Percentiles rank a stretch among this genome's conserved stretches.
These are phyloP conservation scores for Meloidogyne exigua DNA, from an alignment of 1,140 invertebrate genomes.

Conservation along the genomic window DNA sequence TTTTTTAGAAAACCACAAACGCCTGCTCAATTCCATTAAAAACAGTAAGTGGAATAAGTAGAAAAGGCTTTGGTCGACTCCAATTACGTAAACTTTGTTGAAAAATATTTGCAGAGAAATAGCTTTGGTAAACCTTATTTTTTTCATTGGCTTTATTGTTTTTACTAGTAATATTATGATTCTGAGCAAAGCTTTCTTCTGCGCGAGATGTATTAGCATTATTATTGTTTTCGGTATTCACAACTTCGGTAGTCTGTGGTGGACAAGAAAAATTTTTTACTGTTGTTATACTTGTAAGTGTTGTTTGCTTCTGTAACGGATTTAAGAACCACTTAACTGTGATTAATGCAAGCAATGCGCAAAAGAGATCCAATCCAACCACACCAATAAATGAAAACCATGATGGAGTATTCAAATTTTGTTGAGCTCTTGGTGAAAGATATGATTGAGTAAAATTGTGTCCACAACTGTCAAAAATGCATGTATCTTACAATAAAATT, in stretches of 20 bases:
- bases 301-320: conserved; percentile 72
- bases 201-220: neutral
- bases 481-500: neutral
- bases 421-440: conserved; percentile 34
- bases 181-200: neutral
- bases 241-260: neutral
- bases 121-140: conserved; percentile 21
- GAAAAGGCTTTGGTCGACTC: conserved; percentile 73
- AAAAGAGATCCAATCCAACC: conserved; percentile 79
- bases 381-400: conserved; percentile 76
- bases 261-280: neutral
- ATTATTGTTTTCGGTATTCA: neutral
- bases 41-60: conserved; percentile 88
- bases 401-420: conserved; percentile 73
- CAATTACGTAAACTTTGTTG: conserved; percentile 51
- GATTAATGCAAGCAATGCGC: conserved; percentile 78
- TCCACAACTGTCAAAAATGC: conserved; percentile 45
- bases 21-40: conserved; percentile 97
- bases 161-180: neutral
- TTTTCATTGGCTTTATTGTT: neutral
- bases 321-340: conserved; percentile 84
- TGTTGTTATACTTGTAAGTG: conserved; percentile 14
- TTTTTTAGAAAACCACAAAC: conserved; percentile 68
- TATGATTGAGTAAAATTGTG: conserved; percentile 41
- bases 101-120: conserved; percentile 54